Conservation (phyloP, 2,113 vertebrate species). For the Mastomys natalensis region DNA sequence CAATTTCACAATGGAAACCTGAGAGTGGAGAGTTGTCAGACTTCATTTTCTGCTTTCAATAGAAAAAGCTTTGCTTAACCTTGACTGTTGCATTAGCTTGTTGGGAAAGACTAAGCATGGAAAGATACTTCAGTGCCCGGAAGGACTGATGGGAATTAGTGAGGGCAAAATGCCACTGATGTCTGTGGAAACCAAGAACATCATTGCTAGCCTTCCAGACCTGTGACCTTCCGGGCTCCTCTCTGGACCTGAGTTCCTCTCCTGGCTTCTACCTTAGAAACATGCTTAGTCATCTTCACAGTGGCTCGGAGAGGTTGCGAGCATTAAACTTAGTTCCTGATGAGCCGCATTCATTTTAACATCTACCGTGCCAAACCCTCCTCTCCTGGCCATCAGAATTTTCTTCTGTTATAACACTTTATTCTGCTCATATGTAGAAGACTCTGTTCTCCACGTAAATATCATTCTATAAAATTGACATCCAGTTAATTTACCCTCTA, state of each 20-base stretch:
- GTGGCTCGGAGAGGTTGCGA: neutral
- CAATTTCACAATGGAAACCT: neutral
- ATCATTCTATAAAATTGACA: conserved; percentile 46
- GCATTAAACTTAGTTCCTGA: neutral
- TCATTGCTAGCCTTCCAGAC: neutral
- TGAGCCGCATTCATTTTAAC: neutral
- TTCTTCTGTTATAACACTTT: neutral
- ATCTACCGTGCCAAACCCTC: neutral
- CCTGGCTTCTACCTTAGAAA: neutral
- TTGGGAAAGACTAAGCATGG: neutral
- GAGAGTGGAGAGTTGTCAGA: neutral
- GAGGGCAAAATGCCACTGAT: neutral
- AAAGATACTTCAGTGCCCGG: neutral
- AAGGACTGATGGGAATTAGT: neutral
- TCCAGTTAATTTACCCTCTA: conserved; percentile 43
- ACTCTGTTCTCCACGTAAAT: conserved; percentile 31
- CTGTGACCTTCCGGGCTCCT: neutral
- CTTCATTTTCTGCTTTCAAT: neutral
- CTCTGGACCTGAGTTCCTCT: neutral
- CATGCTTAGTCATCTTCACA: neutral
- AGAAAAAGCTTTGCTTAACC: neutral
- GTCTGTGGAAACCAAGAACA: neutral
- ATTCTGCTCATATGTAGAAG: neutral
- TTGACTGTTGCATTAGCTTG: neutral
- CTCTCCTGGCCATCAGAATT: no score